Evolutionary conservation across 2,888 invertebrate genomes (phyloP), one percentile per base, ranked within the genome.

Genomic region (Exocentrus adspersus): DNA sequence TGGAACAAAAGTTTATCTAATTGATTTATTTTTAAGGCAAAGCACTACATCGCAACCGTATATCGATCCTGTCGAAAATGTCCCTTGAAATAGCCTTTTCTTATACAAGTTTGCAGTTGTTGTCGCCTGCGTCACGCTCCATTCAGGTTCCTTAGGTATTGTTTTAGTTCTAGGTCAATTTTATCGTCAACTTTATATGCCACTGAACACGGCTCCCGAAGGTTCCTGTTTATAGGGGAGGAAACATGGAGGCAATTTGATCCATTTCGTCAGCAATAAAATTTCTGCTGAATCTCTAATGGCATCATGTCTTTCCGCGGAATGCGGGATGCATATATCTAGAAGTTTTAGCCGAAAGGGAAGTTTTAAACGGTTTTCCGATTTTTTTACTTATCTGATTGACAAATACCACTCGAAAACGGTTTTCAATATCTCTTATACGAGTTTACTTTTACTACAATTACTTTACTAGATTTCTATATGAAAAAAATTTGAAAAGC

Each of bases 221-320:
- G 57, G 56, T 56, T 60, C 53, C 66, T 64, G 69, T 64, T 67
- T 67, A 67, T 69, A 48, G 60, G 63, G 58, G 50, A 51, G 50
- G 32, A 41, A 58, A 57, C 48, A 60, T 51, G 51, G 62, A 50
- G 54, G 67, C 67, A 64, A 64, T 71, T 67, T 67, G 67, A 70
- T 70, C 62, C 68, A 64, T 70, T 71, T 67, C 62, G 64, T 56
- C 67, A 62, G 64, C 65, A 68, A 69, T 74, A 71, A 71, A 74
- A 74, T 73, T 72, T 65, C 68, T 68, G 72, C 74, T 74, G 74
- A 74, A 72, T 74, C 70, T 64, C 69, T 71, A 72, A 72, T 73
- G 65, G 72, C 64, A 63, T 71, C 69, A 65, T 69, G 62, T 65
- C 61, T 64, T 69, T 69, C 10, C 43, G 17, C 3, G 4, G 43